Conservation (phyloP, 1,140 invertebrate genomes). For the Microplitis demolitor region DNA sequence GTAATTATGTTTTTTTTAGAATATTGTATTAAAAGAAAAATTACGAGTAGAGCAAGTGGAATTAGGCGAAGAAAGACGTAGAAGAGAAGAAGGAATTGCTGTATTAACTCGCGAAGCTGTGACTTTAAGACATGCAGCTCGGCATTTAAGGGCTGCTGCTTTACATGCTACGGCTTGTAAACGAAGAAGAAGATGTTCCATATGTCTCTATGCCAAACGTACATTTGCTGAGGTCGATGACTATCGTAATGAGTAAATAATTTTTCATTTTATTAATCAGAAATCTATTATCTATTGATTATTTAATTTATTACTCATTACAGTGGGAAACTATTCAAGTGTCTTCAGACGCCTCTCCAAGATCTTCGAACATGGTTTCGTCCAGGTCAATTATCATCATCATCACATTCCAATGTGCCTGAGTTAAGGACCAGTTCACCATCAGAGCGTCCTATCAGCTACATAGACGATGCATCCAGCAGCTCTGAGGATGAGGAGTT, state of each 20-base stretch:
- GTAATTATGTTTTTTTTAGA: slow-evolving; percentile 51
- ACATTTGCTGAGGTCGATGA: slow-evolving; percentile 65
- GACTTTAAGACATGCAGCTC: slow-evolving; percentile 50
- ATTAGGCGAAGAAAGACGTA: slow-evolving; percentile 50
- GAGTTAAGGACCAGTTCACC: slow-evolving; percentile 48
- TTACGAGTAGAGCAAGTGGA: slow-evolving; percentile 60
- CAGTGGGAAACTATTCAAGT: slow-evolving; percentile 66
- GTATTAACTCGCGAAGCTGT: slow-evolving; percentile 49
- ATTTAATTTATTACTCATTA: slow-evolving; percentile 29
- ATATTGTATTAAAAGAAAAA: slow-evolving; percentile 62
- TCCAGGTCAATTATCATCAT: slow-evolving; percentile 53
- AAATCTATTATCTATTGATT: neutral
- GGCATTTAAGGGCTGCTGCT: slow-evolving; percentile 53
- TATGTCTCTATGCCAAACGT: slow-evolving; percentile 67
- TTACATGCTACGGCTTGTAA: slow-evolving; percentile 56
- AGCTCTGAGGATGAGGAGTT: slow-evolving; percentile 53
- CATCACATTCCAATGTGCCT: slow-evolving; percentile 37
- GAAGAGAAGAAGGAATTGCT: slow-evolving; percentile 54
- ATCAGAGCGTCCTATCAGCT: slow-evolving; percentile 45
- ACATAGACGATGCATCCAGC: slow-evolving; percentile 51
- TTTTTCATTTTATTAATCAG: neutral
- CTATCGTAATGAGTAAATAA: slow-evolving; percentile 61
- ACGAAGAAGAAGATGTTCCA: slow-evolving; percentile 64
- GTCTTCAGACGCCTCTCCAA: slow-evolving; percentile 65
- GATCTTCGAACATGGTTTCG: slow-evolving; percentile 65